A percentile compares a stretch with the other conserved stretches of the same genome.
Conservation (phyloP, 1,140 invertebrate species). For the Leguminivora glycinivorella region DNA sequence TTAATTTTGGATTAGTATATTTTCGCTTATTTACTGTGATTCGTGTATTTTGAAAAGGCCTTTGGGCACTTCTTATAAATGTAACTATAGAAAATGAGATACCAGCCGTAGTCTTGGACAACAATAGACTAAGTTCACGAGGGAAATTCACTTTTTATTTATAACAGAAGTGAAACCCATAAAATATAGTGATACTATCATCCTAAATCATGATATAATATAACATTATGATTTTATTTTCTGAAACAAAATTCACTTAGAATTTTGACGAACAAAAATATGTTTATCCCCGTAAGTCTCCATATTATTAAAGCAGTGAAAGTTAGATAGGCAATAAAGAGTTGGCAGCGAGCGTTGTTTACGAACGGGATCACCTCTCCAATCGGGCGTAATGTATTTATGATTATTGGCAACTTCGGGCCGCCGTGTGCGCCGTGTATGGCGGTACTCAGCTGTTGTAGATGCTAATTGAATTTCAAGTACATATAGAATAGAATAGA, state of each 20-base stretch:
- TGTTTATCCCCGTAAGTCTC: conserved; percentile 33
- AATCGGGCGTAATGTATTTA: conserved; percentile 76
- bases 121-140: no score
- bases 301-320: conserved; percentile 65
- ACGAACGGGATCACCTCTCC: conserved; percentile 64
- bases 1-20: conserved; percentile 8
- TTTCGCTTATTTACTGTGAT: neutral
- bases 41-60: neutral
- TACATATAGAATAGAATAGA: no score
- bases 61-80: neutral
- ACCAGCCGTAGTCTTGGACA: neutral
- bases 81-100: neutral
- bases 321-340: conserved; percentile 74
- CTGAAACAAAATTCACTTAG: neutral
- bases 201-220: no score
- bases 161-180: no score
- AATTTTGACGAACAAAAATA: conserved; percentile 22
- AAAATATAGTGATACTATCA: no score
- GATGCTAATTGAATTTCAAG: conserved; percentile 21
- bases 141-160: no score
- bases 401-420: conserved; percentile 62
- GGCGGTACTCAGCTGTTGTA: neutral
- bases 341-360: conserved; percentile 63
- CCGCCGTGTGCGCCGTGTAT: neutral
- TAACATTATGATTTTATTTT: neutral